phyloP scores from a whole-genome alignment of 2,113 vertebrate species.

The Maylandia zebra region DNA sequence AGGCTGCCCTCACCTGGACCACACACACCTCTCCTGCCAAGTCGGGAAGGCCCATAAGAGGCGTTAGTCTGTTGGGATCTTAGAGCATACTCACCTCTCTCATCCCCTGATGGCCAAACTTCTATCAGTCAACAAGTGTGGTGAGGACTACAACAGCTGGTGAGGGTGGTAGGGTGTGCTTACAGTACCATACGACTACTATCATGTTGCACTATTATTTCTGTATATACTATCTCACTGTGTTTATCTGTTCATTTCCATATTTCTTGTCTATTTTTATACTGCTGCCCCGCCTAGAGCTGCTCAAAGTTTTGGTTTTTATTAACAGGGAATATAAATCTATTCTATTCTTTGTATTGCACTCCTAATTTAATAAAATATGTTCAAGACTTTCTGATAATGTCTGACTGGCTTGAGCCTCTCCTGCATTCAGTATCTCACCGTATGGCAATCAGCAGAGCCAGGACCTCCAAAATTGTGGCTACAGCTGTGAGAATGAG shows the following conservation, averaged over 20 bases:
- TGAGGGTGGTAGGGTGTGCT: not conserved
- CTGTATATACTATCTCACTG: not conserved
- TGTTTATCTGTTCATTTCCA: not conserved
- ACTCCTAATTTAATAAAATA: not conserved
- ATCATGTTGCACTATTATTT: not conserved
- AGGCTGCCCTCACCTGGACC: not conserved
- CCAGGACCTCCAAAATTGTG: conserved; percentile 78
- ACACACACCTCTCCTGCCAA: not conserved
- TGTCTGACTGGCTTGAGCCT: not conserved
- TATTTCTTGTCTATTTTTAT: not conserved
- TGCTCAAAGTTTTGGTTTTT: not conserved
- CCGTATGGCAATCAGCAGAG: conserved; percentile 85
- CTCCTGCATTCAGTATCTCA: conserved; percentile 45
- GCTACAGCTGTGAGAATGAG: conserved; percentile 74
- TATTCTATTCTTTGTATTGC: not conserved
- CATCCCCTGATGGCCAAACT: not conserved
- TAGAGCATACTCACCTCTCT: not conserved
- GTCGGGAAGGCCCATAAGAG: not conserved
- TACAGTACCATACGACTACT: not conserved
- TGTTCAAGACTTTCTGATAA: not conserved
- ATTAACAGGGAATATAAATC: not conserved
- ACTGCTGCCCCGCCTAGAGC: not conserved
- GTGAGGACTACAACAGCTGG: not conserved
- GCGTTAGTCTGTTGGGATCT: not conserved
- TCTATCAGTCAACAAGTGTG: not conserved